phyloP scores from a whole-genome alignment of 2,113 vertebrate genomes.

The Calyptommatus sinebrachiatus region DNA sequence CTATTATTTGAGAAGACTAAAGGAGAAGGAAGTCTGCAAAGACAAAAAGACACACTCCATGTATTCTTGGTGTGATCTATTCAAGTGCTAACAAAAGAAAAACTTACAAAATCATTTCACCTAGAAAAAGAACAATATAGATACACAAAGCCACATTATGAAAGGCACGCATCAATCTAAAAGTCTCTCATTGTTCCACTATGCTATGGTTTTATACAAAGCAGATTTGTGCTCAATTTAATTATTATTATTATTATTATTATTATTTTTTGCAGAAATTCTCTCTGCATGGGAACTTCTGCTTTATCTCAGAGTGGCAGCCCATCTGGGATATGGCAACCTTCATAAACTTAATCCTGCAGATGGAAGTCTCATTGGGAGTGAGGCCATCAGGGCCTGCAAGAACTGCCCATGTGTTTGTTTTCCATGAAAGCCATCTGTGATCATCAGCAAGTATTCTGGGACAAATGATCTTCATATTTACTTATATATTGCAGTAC shows the following conservation, averaged over 20 bases:
- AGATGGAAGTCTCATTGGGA: slow-evolving; percentile 9
- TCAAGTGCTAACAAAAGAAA: too few relatives aligned
- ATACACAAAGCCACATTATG: too few relatives aligned
- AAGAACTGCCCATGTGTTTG: not conserved
- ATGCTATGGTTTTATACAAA: too few relatives aligned
- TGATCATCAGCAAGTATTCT: slow-evolving; percentile 8
- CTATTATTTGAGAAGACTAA: too few relatives aligned
- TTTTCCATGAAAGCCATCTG: not conserved
- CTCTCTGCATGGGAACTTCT: not conserved
- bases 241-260: too few relatives aligned
- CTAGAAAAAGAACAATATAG: too few relatives aligned
- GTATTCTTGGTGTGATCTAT: too few relatives aligned
- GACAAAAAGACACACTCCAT: too few relatives aligned
- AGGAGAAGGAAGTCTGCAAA: too few relatives aligned
- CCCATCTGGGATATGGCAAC: slow-evolving; percentile 24
- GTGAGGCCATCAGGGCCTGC: not conserved
- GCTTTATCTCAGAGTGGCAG: not conserved
- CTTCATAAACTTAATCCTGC: slow-evolving; percentile 19
- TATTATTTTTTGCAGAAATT: not conserved
- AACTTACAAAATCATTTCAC: too few relatives aligned
- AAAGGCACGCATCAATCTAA: too few relatives aligned
- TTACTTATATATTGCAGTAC: not conserved
- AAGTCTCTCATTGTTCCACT: too few relatives aligned
- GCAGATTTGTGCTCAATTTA: not conserved
- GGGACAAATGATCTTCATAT: slow-evolving; percentile 17